A percentile compares a stretch with the other conserved stretches of the same genome.
Evolutionary conservation across 1,140 invertebrate species (phyloP).

Genomic region (Venustaconcha ellipsiformis): DNA sequence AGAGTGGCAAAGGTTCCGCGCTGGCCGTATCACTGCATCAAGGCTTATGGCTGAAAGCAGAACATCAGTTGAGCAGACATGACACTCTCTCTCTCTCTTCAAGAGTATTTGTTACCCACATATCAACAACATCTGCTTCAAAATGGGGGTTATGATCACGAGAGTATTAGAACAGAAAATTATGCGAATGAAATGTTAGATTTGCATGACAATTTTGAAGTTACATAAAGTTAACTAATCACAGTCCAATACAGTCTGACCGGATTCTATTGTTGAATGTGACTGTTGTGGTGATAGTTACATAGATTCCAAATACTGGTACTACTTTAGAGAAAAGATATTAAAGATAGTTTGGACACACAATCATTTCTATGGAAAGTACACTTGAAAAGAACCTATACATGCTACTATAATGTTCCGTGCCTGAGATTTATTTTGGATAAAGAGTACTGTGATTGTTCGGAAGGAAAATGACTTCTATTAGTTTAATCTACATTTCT

Average conservation of each 20-base stretch:
- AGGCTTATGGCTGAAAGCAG: slow-evolving; percentile 6
- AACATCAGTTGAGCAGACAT: neutral
- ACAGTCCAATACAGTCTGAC: slow-evolving; percentile 28
- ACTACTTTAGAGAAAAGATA: too few species aligned
- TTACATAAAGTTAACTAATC: slow-evolving; percentile 11
- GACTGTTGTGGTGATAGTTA: slow-evolving; percentile 5
- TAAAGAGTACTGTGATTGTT: too few species aligned
- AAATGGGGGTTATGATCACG: slow-evolving; percentile 28
- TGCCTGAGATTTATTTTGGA: too few species aligned
- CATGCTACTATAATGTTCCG: too few species aligned
- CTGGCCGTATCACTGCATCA: slow-evolving; percentile 30
- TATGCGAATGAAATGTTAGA: neutral
- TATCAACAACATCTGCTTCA: slow-evolving; percentile 4
- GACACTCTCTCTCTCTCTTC: neutral
- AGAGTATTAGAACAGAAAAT: slow-evolving; percentile 1
- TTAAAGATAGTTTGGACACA: too few species aligned
- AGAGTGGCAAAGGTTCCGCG: slow-evolving; percentile 19
- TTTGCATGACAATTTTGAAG: slow-evolving; percentile 10
- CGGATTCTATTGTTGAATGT: slow-evolving; percentile 21
- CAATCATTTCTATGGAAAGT: too few species aligned
- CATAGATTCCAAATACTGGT: too few species aligned
- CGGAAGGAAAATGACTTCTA: too few species aligned
- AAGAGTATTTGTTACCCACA: slow-evolving; percentile 29
- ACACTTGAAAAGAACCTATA: too few species aligned
- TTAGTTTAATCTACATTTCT: too few species aligned